Conservation (phyloP, 2,797 vertebrate genomes). For the Gymnopithys bicolor region DNA sequence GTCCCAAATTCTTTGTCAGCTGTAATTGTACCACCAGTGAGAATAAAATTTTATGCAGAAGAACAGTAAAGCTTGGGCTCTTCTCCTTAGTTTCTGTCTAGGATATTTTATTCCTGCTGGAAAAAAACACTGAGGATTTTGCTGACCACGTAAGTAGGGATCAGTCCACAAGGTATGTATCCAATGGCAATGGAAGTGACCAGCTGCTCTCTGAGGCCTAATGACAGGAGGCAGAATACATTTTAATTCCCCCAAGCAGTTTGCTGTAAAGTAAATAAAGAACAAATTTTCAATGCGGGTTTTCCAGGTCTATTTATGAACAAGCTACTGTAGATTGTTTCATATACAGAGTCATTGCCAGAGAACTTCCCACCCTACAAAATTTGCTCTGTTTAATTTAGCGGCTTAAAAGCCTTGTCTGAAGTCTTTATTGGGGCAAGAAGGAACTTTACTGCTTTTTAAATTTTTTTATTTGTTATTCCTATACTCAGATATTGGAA, state of each 20-base stretch:
- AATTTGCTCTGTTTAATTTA: neutral
- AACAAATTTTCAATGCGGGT: neutral
- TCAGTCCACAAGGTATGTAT: neutral
- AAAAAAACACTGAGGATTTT: neutral
- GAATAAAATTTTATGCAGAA: neutral
- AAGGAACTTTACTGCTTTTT: neutral
- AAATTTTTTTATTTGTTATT: neutral
- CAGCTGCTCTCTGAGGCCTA: neutral
- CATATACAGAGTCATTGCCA: neutral
- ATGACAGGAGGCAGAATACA: neutral
- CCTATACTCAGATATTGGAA: neutral
- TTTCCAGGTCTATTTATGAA: neutral
- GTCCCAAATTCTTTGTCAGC: neutral
- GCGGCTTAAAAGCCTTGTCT: neutral
- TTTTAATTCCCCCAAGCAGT: neutral
- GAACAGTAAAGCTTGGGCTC: neutral
- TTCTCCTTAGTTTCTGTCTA: neutral
- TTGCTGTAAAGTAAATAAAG: neutral
- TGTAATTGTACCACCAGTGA: neutral
- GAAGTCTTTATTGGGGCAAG: neutral
- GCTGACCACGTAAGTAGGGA: neutral
- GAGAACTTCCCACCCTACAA: neutral
- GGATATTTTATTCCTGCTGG: neutral
- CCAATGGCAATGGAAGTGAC: neutral
- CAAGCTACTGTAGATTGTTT: neutral